Evolutionary conservation across 2,888 invertebrate species (phyloP), one percentile per base, ranked within the genome.

Genomic region (Tenthredo livida): DNA sequence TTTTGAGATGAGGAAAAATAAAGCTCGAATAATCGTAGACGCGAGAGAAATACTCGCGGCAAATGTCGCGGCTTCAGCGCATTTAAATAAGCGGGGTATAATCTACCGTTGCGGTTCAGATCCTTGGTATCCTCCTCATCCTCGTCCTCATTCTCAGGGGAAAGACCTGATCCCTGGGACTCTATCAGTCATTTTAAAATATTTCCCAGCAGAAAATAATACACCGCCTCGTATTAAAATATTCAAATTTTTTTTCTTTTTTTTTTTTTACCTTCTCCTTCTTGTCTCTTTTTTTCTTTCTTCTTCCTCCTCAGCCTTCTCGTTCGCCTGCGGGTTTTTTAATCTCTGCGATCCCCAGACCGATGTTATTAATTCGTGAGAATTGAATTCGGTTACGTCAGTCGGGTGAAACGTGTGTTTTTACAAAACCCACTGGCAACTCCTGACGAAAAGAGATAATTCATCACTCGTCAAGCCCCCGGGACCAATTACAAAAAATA

Each of bases 191-290:
- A 83, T 83, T 83, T 67, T 33, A 29, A 43, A 58, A 78, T 54
- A 37, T 82, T 84, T 80, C 61, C 21, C 54, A 58, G 77, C 70
- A 80, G 85, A 85, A 86, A 86, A 86, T 86, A 86, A 86, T 86
- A 86, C 65, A 84, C 77, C 85, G 85, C 77, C 80, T 50, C 73
- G 84, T 86, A 86, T 86, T 84, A 86, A 85, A 86, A 86, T 86
- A 86, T 86, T 86, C 86, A 86, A 86, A 86, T 86, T 86, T 86
- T 40, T 72, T 17, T 37, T 33, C 50, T 29, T 47, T 25, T 4
- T 50, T 17, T 25, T 25, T 15, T 7, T 7, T 33, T 17, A 29
- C 17, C 33, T 25, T 77, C 25, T 50, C 75, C 17, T 25, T 43
- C 43, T 37, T 43, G 43, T 78, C 73, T 70, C 70, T n/a, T n/a